A percentile compares a stretch with the other conserved stretches of the same genome.
These are phyloP conservation scores for Octonoba sinensis DNA, from an alignment of 2,888 invertebrate genomes.

Conservation along the genomic window DNA sequence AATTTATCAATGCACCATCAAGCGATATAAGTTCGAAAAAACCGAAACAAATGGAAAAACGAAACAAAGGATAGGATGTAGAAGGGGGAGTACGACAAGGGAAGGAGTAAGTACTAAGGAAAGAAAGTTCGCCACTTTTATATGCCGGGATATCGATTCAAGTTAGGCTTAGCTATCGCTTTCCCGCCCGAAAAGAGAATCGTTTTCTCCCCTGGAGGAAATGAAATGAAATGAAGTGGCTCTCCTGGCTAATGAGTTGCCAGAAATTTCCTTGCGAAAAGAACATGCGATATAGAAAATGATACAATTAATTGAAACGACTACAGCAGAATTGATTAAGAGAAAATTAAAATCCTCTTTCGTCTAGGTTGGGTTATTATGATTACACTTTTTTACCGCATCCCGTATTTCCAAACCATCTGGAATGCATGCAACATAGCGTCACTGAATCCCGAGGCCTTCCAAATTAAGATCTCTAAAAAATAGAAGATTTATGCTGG, in stretches of 20 bases:
- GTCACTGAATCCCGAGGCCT: too few species aligned
- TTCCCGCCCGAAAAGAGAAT: slow-evolving; percentile 30
- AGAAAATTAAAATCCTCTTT: slow-evolving; percentile 46
- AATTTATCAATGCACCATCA: slow-evolving; percentile 39
- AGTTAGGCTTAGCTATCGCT: slow-evolving; percentile 53
- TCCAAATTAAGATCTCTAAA: too few species aligned
- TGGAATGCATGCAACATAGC: too few species aligned
- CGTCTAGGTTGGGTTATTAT: slow-evolving; percentile 21
- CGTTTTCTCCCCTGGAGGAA: slow-evolving; percentile 21
- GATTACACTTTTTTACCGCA: neutral
- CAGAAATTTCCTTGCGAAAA: slow-evolving; percentile 29
- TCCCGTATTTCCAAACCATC: too few species aligned
- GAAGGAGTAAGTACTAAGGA: neutral
- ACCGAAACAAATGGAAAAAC: slow-evolving; percentile 18
- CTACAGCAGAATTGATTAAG: slow-evolving; percentile 40
- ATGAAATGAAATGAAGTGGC: slow-evolving; percentile 60
- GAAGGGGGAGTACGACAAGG: slow-evolving; percentile 4
- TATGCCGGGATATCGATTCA: slow-evolving; percentile 43
- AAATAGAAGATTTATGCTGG: too few species aligned
- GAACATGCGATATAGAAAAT: slow-evolving; percentile 38
- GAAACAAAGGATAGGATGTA: neutral
- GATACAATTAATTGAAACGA: slow-evolving; percentile 58
- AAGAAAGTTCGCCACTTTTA: slow-evolving; percentile 39
- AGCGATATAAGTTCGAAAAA: slow-evolving; percentile 42
- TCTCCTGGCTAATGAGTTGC: slow-evolving; percentile 55